phyloP scores from a whole-genome alignment of 2,888 invertebrate species.

The Thera britannica region DNA sequence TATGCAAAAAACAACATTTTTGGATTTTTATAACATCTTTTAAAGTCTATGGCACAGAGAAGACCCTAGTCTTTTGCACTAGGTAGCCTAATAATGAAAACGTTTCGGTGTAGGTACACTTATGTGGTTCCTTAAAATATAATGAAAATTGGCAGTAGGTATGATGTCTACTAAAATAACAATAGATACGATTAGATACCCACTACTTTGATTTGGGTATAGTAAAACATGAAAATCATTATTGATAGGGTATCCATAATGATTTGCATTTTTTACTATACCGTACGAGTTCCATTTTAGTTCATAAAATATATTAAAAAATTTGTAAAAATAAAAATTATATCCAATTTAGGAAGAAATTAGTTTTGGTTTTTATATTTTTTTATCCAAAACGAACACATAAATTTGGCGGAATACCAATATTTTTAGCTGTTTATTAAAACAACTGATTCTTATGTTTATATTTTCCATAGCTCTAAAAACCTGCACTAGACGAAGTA shows the following conservation, averaged over 20 bases:
- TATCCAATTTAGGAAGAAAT: too few species aligned
- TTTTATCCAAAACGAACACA: neutral
- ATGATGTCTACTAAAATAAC: slow-evolving; percentile 40
- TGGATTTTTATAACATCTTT: slow-evolving; percentile 24
- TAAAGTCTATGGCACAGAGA: slow-evolving; percentile 69
- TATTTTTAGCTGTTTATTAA: neutral
- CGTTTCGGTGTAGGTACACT: slow-evolving; percentile 2
- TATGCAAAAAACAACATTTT: neutral
- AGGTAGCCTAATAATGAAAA: slow-evolving; percentile 1
- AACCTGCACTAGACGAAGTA: neutral
- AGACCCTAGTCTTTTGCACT: slow-evolving; percentile 41
- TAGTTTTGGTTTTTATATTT: neutral
- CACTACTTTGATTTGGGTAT: too few species aligned
- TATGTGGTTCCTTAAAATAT: slow-evolving; percentile 33
- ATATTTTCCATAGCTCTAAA: too few species aligned
- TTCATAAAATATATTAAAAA: too few species aligned
- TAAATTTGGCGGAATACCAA: neutral
- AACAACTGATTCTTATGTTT: too few species aligned
- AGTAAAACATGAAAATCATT: too few species aligned
- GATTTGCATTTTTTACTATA: too few species aligned
- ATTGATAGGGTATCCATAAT: too few species aligned
- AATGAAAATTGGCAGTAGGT: slow-evolving; percentile 66
- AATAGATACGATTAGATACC: neutral
- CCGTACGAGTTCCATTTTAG: too few species aligned
- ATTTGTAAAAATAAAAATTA: too few species aligned